Evolutionary conservation across 2,113 vertebrate species (phyloP).

Genomic region (Archocentrus centrarchus): DNA sequence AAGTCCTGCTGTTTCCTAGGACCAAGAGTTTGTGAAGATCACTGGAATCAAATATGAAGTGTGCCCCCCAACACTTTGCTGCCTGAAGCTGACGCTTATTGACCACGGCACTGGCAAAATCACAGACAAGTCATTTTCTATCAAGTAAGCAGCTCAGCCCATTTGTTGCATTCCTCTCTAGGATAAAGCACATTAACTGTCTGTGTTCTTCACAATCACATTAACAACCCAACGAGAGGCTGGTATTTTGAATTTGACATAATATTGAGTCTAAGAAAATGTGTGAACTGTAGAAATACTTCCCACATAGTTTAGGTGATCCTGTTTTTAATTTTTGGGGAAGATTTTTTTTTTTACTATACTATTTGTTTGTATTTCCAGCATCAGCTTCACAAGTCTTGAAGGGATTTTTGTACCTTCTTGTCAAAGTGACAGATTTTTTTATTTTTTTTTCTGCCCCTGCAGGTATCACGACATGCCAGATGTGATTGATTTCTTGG

Average conservation of each 20-base stretch:
- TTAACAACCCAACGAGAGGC: not conserved
- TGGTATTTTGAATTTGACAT: not conserved
- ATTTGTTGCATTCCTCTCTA: not conserved
- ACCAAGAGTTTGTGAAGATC: constrained; percentile 98
- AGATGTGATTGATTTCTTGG: constrained; percentile 97
- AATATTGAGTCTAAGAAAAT: not conserved
- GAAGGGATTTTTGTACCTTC: not conserved
- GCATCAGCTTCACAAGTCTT: not conserved
- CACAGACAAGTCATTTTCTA: constrained; percentile 91
- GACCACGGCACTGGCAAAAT: constrained; percentile 91
- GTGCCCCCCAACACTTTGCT: constrained; percentile 94
- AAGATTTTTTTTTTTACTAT: not conserved
- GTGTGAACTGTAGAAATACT: not conserved
- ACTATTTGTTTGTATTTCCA: not conserved
- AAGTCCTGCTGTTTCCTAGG: constrained; percentile 76
- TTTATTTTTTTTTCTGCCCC: constrained; percentile 11
- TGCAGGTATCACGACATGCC: constrained; percentile 98
- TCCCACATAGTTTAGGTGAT: not conserved
- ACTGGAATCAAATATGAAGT: constrained; percentile 96
- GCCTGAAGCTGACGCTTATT: constrained; percentile 94
- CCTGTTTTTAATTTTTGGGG: not conserved
- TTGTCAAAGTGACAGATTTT: not conserved
- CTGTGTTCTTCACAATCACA: not conserved
- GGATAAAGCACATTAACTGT: not conserved
- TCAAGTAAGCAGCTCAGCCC: constrained; percentile 84